A percentile compares a stretch with the other conserved stretches of the same genome.
These are phyloP conservation scores for Didymodactylos carnosus DNA, from an alignment of 2,888 invertebrate genomes.

Conservation along the genomic window DNA sequence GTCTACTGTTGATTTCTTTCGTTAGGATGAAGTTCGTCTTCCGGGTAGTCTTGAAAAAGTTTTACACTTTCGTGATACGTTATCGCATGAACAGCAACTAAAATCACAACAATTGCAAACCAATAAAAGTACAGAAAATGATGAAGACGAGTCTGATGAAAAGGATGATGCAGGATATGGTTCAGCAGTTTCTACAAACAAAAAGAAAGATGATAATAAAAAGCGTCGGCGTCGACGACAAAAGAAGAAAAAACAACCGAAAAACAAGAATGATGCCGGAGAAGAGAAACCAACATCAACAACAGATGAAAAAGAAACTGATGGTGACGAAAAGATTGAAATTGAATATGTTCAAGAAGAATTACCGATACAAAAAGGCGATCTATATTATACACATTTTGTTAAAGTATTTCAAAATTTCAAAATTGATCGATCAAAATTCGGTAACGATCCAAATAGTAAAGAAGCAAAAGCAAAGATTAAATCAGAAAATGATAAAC, in stretches of 20 bases:
- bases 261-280: neutral
- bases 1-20: neutral
- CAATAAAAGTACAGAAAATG: neutral
- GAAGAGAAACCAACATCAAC: neutral
- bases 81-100: too few relatives aligned
- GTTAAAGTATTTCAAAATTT: constrained; percentile 76
- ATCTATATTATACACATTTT: constrained; percentile 79
- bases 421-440: constrained; percentile 45
- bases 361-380: constrained; percentile 61
- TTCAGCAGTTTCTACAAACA: too few relatives aligned
- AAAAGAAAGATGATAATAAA: neutral
- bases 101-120: too few relatives aligned
- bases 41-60: neutral
- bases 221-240: too few relatives aligned
- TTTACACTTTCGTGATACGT: neutral
- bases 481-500: constrained; percentile 24
- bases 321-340: neutral
- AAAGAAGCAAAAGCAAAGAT: constrained; percentile 27
- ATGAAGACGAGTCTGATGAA: neutral
- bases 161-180: neutral
- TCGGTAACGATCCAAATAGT: constrained; percentile 19
- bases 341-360: constrained; percentile 48
- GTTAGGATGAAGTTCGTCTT: neutral
- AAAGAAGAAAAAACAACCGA: too few relatives aligned
- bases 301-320: neutral